phyloP scores from a whole-genome alignment of 2,113 vertebrate species.

The Myotis yumanensis region DNA sequence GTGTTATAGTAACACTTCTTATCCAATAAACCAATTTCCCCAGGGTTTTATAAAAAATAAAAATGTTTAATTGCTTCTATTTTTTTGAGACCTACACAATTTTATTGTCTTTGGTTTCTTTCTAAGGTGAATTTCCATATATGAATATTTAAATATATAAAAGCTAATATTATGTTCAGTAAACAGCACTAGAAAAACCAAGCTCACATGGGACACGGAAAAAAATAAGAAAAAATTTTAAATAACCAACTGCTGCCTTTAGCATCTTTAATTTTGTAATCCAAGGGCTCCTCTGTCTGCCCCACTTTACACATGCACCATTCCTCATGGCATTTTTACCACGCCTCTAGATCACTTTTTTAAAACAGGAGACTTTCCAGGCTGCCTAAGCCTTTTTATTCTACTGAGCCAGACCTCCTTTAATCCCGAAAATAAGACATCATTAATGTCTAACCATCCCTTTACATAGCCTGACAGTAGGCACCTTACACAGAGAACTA shows the following conservation, averaged over 20 bases:
- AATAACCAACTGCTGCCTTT: neutral
- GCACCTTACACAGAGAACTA: neutral
- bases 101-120: conserved; percentile 36
- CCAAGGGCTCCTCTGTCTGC: neutral
- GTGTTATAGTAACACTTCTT: conserved; percentile 30
- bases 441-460: neutral
- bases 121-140: conserved; percentile 25
- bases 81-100: conserved; percentile 35
- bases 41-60: conserved; percentile 42
- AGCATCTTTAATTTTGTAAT: neutral
- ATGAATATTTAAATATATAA: neutral
- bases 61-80: conserved; percentile 20
- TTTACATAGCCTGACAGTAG: conserved; percentile 10
- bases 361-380: neutral
- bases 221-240: neutral
- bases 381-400: neutral
- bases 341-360: neutral
- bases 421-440: conserved; percentile 29
- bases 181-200: conserved; percentile 20
- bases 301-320: neutral
- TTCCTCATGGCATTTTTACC: neutral
- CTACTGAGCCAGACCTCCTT: neutral
- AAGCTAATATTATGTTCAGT: neutral
- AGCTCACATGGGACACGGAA: neutral
- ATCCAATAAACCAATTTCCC: conserved; percentile 33